Evolutionary conservation across 2,113 vertebrate species (phyloP).

Genomic region (Corythoichthys intestinalis): DNA sequence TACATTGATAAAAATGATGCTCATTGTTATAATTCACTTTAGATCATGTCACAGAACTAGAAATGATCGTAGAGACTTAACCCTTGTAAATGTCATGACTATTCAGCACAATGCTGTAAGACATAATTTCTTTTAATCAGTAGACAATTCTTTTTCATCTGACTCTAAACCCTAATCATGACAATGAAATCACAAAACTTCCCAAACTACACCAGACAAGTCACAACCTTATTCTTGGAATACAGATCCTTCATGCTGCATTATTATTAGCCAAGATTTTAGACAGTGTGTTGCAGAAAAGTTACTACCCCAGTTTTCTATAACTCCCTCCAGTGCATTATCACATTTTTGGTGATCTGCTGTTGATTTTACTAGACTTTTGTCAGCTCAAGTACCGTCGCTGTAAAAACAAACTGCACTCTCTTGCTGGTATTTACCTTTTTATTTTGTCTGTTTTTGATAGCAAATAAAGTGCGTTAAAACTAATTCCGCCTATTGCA

Average conservation of each 20-base stretch:
- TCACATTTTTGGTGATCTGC: neutral
- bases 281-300: neutral
- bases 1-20: neutral
- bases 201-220: neutral
- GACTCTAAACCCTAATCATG: too few species aligned
- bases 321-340: neutral
- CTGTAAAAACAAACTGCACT: slow-evolving; percentile 2
- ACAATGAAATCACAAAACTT: neutral
- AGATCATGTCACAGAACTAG: neutral
- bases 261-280: neutral
- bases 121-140: neutral
- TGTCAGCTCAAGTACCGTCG: neutral
- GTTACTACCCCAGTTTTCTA: neutral
- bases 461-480: neutral
- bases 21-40: neutral
- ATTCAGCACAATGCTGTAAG: neutral
- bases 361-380: slow-evolving; percentile 4
- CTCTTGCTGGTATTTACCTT: neutral
- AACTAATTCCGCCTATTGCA: neutral
- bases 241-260: neutral
- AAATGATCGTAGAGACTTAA: neutral
- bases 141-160: neutral
- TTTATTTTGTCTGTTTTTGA: neutral
- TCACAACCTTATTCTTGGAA: neutral
- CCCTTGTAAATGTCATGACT: neutral